Conservation (phyloP, 1,140 invertebrate genomes). For the Pogonus chalceus region DNA sequence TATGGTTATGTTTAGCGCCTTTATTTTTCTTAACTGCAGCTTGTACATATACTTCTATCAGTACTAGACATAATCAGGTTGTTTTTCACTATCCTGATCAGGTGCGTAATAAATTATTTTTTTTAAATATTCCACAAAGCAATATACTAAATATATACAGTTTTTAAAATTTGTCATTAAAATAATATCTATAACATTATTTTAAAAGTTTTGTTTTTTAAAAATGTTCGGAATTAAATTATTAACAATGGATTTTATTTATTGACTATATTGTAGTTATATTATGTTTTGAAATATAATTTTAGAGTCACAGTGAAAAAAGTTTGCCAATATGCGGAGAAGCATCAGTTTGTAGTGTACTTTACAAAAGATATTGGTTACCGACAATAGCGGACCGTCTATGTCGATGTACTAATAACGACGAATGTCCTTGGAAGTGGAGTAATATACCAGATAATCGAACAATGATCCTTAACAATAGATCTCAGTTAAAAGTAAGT, state of each 20-base stretch:
- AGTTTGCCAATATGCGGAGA: slow-evolving; percentile 38
- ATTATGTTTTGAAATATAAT: too few relatives aligned
- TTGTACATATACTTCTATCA: not conserved
- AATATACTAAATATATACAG: not conserved
- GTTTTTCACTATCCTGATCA: not conserved
- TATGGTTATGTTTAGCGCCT: not conserved
- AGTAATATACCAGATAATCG: slow-evolving; percentile 25
- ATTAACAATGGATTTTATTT: not conserved
- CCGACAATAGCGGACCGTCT: slow-evolving; percentile 39
- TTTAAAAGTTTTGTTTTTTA: not conserved
- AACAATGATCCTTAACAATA: slow-evolving; percentile 40
- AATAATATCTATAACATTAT: not conserved
- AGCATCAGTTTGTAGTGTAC: slow-evolving; percentile 40
- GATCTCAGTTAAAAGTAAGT: slow-evolving; percentile 43
- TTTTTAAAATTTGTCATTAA: not conserved
- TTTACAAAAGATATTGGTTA: slow-evolving; percentile 44
- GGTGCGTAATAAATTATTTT: slow-evolving; percentile 11
- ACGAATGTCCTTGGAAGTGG: slow-evolving; percentile 43
- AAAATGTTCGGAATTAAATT: not conserved
- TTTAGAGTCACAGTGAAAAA: slow-evolving; percentile 42
- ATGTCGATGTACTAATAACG: slow-evolving; percentile 42
- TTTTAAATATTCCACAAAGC: not conserved
- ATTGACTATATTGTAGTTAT: too few relatives aligned
- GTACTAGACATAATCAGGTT: not conserved
- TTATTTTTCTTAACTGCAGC: not conserved